Evolutionary conservation across 1,140 invertebrate species (phyloP), one percentile per base, ranked within the genome.

Genomic region (Parasteatoda tepidariorum): DNA sequence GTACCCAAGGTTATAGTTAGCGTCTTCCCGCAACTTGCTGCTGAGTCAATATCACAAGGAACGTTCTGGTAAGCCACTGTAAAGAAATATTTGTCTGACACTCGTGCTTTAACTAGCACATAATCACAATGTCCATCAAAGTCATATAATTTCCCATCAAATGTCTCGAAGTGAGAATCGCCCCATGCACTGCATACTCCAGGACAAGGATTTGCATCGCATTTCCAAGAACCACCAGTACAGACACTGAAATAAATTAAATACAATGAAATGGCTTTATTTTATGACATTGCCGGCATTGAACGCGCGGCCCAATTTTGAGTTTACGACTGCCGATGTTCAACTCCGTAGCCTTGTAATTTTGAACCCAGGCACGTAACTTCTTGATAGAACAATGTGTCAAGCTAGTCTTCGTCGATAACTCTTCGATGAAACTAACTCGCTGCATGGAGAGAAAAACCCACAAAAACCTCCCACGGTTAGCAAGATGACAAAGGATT

Each of bases 11-110:
- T 30, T 4, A 94, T 86, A 11, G 92, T 93, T 6, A 97, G 89
- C 0, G 95, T 93, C 87, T 97, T 97, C 2, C 95, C 94, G 87
- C 96, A 98, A 1, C 94, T 94, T 0, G 95, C 94, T 0, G 95
- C 95, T 9, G 93, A 92, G 3, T 34, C 55, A 0, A 94, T 93
- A 30, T 95, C 95, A 87, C 96, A 98, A 0, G 94, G 93, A 13
- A 95, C 93, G 87, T 95, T 95, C 91, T 95, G 90, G 18, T 89
- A 88, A 61, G 87, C 87, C 34, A 90, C 87, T 30, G 81, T 59
- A 81, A 85, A 84, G 18, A 86, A 41, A 28, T 66, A 31, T 11
- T 73, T 82, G 26, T 85, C 81, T 1, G 73, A 84, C 2, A 87
- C 86, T 26, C 28, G 64, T 4, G 62, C 73, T 61, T 76, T 71